Evolutionary conservation across 2,888 invertebrate species (phyloP).

Genomic region (Heliconius cydno): DNA sequence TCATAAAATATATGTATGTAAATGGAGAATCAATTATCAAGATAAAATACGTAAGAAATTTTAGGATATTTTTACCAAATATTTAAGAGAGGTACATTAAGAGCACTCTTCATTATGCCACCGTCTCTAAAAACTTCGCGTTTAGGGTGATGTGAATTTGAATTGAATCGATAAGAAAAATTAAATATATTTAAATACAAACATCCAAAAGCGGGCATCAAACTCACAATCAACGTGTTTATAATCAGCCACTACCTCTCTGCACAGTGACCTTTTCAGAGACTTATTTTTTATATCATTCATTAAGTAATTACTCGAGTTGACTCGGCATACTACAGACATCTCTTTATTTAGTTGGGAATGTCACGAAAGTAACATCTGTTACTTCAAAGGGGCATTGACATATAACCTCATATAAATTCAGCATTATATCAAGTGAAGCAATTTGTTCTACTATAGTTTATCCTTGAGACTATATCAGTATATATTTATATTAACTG

Average conservation of each 20-base stretch:
- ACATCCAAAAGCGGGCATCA: not conserved
- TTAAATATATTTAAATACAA: not conserved
- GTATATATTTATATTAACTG: not conserved
- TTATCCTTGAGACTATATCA: slow-evolving; percentile 1
- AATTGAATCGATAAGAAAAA: too few species aligned
- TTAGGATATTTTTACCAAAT: not conserved
- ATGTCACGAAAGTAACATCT: slow-evolving; percentile 12
- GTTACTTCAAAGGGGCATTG: slow-evolving; percentile 2
- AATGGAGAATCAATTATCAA: not conserved
- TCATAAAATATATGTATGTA: not conserved
- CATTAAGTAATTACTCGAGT: not conserved
- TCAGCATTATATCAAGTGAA: slow-evolving; percentile 1
- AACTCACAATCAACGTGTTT: not conserved
- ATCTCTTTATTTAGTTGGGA: not conserved
- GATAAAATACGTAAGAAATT: not conserved
- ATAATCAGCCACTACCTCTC: not conserved
- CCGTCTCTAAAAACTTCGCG: too few species aligned
- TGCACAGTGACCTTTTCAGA: not conserved
- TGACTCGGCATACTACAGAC: not conserved
- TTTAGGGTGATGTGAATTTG: too few species aligned
- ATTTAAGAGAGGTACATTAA: not conserved
- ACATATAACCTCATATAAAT: slow-evolving; percentile 11
- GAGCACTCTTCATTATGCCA: not conserved
- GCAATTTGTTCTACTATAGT: not conserved
- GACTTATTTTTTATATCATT: not conserved